Evolutionary conservation across 2,113 vertebrate species (phyloP), one percentile per base, ranked within the genome.

Genomic region (Oplegnathus fasciatus): DNA sequence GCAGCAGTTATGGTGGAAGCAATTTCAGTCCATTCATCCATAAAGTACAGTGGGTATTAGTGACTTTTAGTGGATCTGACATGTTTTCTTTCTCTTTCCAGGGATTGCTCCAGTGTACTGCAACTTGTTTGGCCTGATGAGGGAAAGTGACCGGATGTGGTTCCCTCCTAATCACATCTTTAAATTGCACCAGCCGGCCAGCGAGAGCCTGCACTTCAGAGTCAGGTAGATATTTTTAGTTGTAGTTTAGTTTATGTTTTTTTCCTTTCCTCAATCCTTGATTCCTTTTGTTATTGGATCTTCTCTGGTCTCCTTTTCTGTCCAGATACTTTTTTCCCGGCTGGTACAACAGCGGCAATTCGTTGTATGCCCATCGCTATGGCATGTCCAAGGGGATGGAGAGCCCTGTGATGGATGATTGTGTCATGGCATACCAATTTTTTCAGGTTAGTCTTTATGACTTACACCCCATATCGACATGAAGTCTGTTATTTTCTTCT

Each of bases 111-210:
- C 98, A 32, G 89, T 98, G 69, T 97, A 98, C 93, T 95, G 92
- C 86, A 97, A 90, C 85, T 93, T 99, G 93, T 99, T 99, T 92
- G 96, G 96, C 32, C 94, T 99, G 85, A 98, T 99, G 97, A 96
- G 89, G 87, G 96, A 98, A 90, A 86, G 90, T 26, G 97, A 99
- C 69, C 93, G 95, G 65, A 93, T 95, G 60, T 99, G 98, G 98
- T 97, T 98, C 85, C 96, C 98, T 3, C 97, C 97, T 60, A 99
- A 97, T 92, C 97, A 99, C 82, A 84, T 97, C 92, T 97, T 99
- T 87, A 97, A 97, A 68, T 42, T 97, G 76, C 94, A 97, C 76
- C 96, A 96, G 65, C 85, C 96, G 75, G 88, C 94, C 69, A 95
- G 82, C 57, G 95, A 97, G 86, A 93, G 4, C 24, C 76, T 99